phyloP scores from a whole-genome alignment of 2,888 invertebrate species.

The Clunio marinus region DNA sequence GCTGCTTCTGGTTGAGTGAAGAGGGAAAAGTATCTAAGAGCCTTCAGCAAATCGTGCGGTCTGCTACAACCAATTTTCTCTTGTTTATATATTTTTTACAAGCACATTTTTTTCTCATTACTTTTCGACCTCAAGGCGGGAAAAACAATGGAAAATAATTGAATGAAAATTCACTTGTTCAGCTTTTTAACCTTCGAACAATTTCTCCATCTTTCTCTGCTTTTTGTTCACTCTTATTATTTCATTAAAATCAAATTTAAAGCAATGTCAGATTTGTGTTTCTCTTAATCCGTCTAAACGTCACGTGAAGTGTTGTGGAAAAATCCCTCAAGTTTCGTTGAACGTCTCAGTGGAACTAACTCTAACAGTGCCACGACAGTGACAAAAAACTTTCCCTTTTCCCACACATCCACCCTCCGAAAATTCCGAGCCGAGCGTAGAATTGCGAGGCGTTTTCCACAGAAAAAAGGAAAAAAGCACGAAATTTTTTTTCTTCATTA shows the following conservation, averaged over 20 bases:
- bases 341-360: slow-evolving; percentile 31
- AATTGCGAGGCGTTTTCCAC: slow-evolving; percentile 36
- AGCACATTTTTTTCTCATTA: slow-evolving; percentile 10
- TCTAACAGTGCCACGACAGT: slow-evolving; percentile 7
- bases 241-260: slow-evolving; percentile 16
- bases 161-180: slow-evolving; percentile 11
- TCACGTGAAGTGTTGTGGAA: not conserved
- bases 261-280: not conserved
- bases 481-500: slow-evolving; percentile 35
- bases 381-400: slow-evolving; percentile 22
- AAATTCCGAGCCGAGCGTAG: not conserved
- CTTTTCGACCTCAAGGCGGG: not conserved
- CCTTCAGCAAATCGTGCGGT: not conserved
- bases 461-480: slow-evolving; percentile 28
- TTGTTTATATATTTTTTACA: not conserved
- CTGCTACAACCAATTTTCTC: not conserved
- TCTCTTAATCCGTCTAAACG: not conserved
- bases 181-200: not conserved
- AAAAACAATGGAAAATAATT: not conserved
- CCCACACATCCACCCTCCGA: slow-evolving; percentile 9
- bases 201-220: not conserved
- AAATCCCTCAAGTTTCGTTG: slow-evolving; percentile 27
- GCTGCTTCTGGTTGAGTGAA: not conserved
- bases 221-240: slow-evolving; percentile 11
- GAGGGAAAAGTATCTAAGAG: not conserved